Evolutionary conservation across 2,797 vertebrate species (phyloP).

Genomic region (Gallirallus australis): DNA sequence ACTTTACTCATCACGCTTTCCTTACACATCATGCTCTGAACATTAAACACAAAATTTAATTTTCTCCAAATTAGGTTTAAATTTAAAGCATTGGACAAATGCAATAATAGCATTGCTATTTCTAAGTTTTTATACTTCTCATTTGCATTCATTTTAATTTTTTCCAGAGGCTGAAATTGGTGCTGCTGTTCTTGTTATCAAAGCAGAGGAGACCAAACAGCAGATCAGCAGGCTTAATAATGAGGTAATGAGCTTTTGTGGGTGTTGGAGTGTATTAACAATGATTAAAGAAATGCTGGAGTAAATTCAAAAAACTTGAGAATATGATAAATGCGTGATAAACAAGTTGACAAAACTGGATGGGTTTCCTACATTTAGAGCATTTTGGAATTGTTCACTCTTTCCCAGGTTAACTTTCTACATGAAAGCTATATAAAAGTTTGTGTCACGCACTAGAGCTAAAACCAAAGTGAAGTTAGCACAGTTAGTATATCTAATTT

Average conservation of each 20-base stretch:
- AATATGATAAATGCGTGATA: background rate
- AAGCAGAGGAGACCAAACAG: slow-evolving; percentile 93
- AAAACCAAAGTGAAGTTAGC: background rate
- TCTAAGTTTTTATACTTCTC: background rate
- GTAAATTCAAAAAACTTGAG: background rate
- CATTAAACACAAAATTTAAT: background rate
- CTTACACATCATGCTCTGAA: background rate
- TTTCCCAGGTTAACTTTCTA: background rate
- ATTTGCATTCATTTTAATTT: background rate
- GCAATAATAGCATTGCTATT: background rate
- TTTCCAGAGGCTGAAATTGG: slow-evolving; percentile 85
- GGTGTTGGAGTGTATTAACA: background rate
- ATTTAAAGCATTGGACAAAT: background rate
- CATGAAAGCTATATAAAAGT: background rate
- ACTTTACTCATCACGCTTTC: background rate
- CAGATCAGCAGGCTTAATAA: slow-evolving; percentile 90
- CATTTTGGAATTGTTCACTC: background rate
- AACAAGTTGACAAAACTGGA: background rate
- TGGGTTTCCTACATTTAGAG: background rate
- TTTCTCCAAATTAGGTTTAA: background rate
- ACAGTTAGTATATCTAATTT: background rate
- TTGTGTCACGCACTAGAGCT: background rate
- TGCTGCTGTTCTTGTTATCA: slow-evolving; percentile 88
- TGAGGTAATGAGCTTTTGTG: slow-evolving; percentile 82
- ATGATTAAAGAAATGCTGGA: background rate